A percentile compares a stretch with the other conserved stretches of the same genome.
Evolutionary conservation across 2,113 vertebrate species (phyloP).

Genomic region (Trochalopteron elliotii): DNA sequence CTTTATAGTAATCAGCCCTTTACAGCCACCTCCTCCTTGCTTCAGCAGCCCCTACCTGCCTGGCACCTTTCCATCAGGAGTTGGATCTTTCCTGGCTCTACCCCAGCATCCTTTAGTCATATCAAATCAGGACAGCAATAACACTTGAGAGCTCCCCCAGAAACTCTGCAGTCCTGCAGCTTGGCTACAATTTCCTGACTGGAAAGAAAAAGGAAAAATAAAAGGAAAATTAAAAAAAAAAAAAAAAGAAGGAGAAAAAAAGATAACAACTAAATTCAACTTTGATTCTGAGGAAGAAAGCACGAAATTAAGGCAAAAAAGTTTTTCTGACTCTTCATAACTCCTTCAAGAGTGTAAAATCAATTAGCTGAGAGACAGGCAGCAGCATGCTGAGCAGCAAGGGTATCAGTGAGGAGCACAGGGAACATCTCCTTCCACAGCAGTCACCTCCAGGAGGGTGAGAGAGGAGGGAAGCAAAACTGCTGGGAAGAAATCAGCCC

Average conservation of each 20-base stretch:
- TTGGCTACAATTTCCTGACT: background rate
- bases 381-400: background rate
- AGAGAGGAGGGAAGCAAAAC: background rate
- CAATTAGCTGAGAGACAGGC: background rate
- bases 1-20: background rate
- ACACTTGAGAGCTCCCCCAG: background rate
- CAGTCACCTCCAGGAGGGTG: background rate
- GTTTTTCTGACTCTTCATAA: background rate
- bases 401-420: background rate
- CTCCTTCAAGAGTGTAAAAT: background rate
- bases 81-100: background rate
- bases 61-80: background rate
- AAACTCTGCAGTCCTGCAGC: background rate
- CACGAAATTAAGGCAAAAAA: background rate
- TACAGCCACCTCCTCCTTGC: background rate
- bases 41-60: background rate
- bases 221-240: background rate
- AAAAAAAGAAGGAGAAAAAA: fast-evolving
- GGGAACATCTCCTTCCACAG: background rate
- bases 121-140: background rate
- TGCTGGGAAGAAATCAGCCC: background rate
- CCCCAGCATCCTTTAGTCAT: background rate
- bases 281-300: background rate
- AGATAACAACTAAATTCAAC: background rate
- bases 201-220: background rate